Percentiles rank a stretch among this genome's conserved stretches.
phyloP scores from a whole-genome alignment of 2,113 vertebrate genomes.

The Nothocercus julius region DNA sequence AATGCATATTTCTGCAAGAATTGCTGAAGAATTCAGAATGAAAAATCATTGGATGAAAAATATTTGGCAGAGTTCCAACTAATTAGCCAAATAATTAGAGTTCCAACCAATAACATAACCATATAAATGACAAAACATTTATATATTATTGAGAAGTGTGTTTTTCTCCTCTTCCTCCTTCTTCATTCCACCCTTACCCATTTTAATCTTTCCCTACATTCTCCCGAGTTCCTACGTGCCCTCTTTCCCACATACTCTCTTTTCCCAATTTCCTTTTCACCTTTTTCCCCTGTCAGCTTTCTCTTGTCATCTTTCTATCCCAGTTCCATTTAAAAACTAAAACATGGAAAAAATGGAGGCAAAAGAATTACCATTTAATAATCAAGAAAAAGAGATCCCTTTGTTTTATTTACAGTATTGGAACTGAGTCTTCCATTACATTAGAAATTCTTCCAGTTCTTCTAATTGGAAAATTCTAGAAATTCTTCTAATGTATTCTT shows the following conservation, averaged over 20 bases:
- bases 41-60: not conserved
- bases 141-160: not conserved
- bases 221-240: too few relatives aligned
- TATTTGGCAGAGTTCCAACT: not conserved
- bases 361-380: not conserved
- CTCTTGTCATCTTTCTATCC: not conserved
- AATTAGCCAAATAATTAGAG: not conserved
- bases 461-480: too few relatives aligned
- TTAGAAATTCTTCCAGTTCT: too few relatives aligned
- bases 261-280: not conserved
- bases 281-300: not conserved
- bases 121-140: not conserved
- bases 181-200: too few relatives aligned
- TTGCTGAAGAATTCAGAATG: not conserved
- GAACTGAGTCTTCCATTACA: not conserved
- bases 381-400: not conserved
- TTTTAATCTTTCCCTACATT: too few relatives aligned
- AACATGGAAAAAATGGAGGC: fast-evolving
- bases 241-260: not conserved
- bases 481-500: too few relatives aligned
- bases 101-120: not conserved
- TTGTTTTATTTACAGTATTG: not conserved
- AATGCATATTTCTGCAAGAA: not conserved
- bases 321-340: not conserved
- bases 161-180: too few relatives aligned